phyloP scores from a whole-genome alignment of 2,113 vertebrate species.

The Nesogale talazaci region DNA sequence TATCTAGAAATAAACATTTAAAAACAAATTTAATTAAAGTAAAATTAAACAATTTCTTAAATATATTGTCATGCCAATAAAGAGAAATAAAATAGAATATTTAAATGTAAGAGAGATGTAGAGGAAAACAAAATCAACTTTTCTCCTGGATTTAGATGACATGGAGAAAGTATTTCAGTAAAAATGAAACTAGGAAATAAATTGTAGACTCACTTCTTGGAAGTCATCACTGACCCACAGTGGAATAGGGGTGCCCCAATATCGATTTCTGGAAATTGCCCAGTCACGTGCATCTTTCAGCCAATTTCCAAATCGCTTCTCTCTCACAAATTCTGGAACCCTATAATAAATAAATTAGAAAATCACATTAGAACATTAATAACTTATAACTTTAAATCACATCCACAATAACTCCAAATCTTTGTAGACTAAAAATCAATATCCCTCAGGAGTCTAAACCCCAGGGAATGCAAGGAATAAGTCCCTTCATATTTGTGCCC shows the following conservation, averaged over 20 bases:
- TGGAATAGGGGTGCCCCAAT: constrained; percentile 98
- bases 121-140: not conserved
- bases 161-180: not conserved
- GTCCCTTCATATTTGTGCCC: too few relatives aligned
- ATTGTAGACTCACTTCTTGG: constrained; percentile 90
- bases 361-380: not conserved
- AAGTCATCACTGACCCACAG: constrained; percentile 97
- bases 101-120: not conserved
- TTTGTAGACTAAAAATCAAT: not conserved
- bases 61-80: not conserved
- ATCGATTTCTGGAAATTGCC: constrained; percentile 97
- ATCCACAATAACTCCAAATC: not conserved
- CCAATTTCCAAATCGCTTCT: constrained; percentile 99
- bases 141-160: not conserved
- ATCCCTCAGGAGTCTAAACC: not conserved
- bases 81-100: not conserved
- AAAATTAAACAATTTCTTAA: not conserved
- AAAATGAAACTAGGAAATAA: not conserved
- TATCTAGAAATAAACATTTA: not conserved
- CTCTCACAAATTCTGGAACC: constrained; percentile 97
- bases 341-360: constrained; percentile 79
- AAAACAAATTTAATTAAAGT: constrained; percentile 10
- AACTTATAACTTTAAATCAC: not conserved
- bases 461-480: not conserved
- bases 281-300: constrained; percentile 96